phyloP scores from a whole-genome alignment of 2,888 invertebrate genomes.

The Tromatobia lineatoria region DNA sequence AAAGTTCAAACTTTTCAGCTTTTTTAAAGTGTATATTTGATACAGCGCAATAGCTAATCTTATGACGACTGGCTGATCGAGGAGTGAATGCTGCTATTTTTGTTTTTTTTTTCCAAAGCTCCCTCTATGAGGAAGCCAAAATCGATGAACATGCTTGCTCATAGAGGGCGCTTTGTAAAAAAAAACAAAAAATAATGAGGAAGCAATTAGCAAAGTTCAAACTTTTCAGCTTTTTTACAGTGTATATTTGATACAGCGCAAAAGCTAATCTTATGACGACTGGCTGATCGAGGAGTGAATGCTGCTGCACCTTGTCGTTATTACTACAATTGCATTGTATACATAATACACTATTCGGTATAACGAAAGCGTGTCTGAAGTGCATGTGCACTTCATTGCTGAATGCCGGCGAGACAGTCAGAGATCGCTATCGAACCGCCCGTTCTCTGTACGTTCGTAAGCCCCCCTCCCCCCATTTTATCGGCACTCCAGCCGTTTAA shows the following conservation, averaged over 20 bases:
- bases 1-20: not conserved
- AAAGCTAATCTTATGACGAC: not conserved
- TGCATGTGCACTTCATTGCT: conserved; percentile 14
- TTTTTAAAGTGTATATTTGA: not conserved
- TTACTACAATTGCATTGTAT: not conserved
- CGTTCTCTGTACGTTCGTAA: not conserved
- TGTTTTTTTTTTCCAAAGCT: too few relatives aligned
- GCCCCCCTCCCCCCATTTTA: not conserved
- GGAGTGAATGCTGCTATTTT: conserved; percentile 7
- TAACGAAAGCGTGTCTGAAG: conserved; percentile 8
- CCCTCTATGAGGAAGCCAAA: too few relatives aligned
- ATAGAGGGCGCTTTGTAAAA: too few relatives aligned
- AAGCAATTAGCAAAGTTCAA: too few relatives aligned
- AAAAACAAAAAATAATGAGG: too few relatives aligned
- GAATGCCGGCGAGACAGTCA: conserved; percentile 29
- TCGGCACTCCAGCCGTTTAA: conserved; percentile 7
- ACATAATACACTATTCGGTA: not conserved
- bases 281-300: conserved; percentile 1
- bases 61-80: conserved; percentile 2
- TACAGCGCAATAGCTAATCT: not conserved
- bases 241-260: not conserved
- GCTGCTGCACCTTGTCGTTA: conserved; percentile 24
- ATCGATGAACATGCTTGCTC: too few relatives aligned
- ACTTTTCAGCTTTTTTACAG: too few relatives aligned
- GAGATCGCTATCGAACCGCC: conserved; percentile 17